These are phyloP conservation scores for Drosophila watanabei DNA, from an alignment of 1,140 invertebrate species.

Conservation along the genomic window DNA sequence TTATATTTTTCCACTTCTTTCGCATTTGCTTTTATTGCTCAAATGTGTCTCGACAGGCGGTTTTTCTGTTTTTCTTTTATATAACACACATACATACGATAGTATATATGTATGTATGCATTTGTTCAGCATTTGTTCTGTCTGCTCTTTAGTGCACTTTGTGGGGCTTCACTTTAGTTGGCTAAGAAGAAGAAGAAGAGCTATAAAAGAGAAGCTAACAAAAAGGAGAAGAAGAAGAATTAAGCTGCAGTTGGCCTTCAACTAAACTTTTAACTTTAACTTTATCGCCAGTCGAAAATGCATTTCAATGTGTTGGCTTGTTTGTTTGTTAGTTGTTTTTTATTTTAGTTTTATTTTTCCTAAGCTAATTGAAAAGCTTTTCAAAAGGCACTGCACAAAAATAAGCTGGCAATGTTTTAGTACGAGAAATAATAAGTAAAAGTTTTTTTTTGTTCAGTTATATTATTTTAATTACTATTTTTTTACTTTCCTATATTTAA, in stretches of 20 bases:
- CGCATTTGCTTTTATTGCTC: conserved; percentile 35
- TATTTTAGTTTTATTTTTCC: background rate
- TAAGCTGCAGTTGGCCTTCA: conserved; percentile 40
- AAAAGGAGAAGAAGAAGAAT: background rate
- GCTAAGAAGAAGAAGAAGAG: conserved; percentile 8
- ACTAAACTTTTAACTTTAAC: conserved; percentile 33
- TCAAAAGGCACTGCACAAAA: conserved; percentile 9
- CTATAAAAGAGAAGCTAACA: background rate
- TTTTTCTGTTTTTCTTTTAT: conserved; percentile 17
- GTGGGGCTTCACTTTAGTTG: conserved; percentile 33
- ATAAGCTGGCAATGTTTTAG: background rate
- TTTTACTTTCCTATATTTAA: background rate
- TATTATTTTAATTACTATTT: background rate
- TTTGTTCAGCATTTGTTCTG: conserved; percentile 18
- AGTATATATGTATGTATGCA: background rate
- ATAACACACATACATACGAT: background rate
- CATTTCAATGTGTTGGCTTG: conserved; percentile 20
- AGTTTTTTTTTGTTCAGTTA: too few species aligned
- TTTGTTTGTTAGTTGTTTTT: conserved; percentile 7
- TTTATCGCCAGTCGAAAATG: conserved; percentile 27
- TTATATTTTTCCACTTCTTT: conserved; percentile 30
- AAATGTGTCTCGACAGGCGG: conserved; percentile 40
- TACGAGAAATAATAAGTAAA: background rate
- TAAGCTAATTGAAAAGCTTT: conserved; percentile 40
- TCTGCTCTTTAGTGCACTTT: conserved; percentile 33